These are phyloP conservation scores for Sylvia atricapilla DNA, from an alignment of 2,113 vertebrate genomes.

Conservation along the genomic window DNA sequence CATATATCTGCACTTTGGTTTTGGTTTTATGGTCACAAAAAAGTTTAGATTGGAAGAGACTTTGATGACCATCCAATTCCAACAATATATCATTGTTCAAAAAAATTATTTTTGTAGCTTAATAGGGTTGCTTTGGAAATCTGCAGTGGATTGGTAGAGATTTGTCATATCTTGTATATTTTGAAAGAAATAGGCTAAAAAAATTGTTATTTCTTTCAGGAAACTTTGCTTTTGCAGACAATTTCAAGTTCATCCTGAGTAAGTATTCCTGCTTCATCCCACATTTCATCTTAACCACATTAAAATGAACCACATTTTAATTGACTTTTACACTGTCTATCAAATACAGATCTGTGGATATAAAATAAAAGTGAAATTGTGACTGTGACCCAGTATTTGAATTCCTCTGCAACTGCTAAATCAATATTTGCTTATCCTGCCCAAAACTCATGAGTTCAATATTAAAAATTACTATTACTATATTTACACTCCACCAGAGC, in stretches of 20 bases:
- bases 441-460: background rate
- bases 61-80: background rate
- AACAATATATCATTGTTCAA: background rate
- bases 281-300: background rate
- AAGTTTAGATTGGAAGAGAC: background rate
- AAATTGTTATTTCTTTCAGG: background rate
- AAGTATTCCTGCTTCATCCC: background rate
- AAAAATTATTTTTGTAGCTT: background rate
- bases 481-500: background rate
- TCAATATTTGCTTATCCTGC: conserved; percentile 7
- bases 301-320: background rate
- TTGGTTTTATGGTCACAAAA: background rate
- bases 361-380: background rate
- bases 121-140: background rate
- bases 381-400: background rate
- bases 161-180: background rate
- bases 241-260: background rate
- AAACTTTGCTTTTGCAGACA: background rate
- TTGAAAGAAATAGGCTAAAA: background rate
- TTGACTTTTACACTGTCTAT: background rate
- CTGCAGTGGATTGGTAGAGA: background rate
- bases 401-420: background rate
- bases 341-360: background rate
- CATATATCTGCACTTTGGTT: background rate
- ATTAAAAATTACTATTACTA: background rate